Evolutionary conservation across 2,797 vertebrate genomes (phyloP), one percentile per base, ranked within the genome.

Genomic region (Sebastes diaconus): DNA sequence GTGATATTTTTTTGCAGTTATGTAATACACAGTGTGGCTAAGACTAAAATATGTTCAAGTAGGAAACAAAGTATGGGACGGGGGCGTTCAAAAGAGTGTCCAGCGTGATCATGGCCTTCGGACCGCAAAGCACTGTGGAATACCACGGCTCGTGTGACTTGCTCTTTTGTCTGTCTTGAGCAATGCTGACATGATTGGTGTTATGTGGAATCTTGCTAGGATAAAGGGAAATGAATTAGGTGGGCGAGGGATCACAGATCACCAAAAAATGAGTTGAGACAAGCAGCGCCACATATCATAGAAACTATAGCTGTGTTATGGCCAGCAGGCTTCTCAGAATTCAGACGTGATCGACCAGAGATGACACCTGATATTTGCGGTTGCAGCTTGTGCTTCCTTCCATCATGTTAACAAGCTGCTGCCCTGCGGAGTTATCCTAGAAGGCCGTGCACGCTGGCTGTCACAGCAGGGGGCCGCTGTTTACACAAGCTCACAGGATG

Each of bases 311-410:
- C 64, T 72, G 67, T 80, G 59, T 79, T 77, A 55, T 63, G 67
- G 29, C 81, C 75, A 59, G 75, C 72, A 75, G 85, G 75, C 68
- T 1, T 65, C 66, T 68, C 77, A 67, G 11, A 32, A 24, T 54
- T 65, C 16, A 1, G 46, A 36, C n/a, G 46, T 63, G 60, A 77
- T 73, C 59, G 32, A 69, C 46, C 65, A 58, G 57, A 72, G 85
- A 74, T 85, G 87, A 87, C 82, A 68, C 79, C 69, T 87, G 85
- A 85, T 84, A 85, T 82, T 79, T 81, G 67, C 24, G 25, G 14
- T 73, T 73, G 66, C 65, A 76, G 68, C 68, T 73, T 68, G 14
- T 54, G 69, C 52, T 66, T 76, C 68, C 52, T 77, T 77, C 77
- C 50, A 39, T 79, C 73, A 75, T 55, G 73, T 59, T 81, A 75